Conservation (phyloP, 2,888 invertebrate genomes). For the Bombyx huttoni region DNA sequence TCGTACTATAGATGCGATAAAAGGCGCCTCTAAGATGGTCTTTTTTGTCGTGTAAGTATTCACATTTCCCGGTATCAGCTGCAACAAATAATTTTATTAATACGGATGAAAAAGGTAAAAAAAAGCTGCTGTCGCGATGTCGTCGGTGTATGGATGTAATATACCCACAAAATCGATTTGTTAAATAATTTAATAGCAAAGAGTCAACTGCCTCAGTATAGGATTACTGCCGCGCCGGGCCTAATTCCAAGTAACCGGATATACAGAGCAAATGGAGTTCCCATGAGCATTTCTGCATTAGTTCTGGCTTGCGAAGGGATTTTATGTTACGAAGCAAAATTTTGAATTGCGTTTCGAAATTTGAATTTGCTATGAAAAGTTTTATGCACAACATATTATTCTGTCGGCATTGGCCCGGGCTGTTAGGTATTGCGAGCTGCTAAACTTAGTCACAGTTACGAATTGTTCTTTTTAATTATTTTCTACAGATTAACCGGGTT, state of each 20-base stretch:
- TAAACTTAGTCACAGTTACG: too few species aligned
- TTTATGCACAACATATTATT: too few species aligned
- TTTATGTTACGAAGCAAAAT: too few species aligned
- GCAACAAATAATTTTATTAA: conserved; percentile 26
- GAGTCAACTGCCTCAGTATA: not conserved
- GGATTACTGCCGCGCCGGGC: not conserved
- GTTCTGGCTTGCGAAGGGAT: too few species aligned
- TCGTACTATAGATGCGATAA: conserved; percentile 87
- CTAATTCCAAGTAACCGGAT: not conserved
- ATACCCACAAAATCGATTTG: not conserved
- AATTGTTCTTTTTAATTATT: too few species aligned
- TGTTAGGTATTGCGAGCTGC: too few species aligned
- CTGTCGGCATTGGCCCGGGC: too few species aligned
- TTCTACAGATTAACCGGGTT: too few species aligned
- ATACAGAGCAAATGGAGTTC: not conserved
- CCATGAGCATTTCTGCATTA: not conserved
- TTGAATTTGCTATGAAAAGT: too few species aligned
- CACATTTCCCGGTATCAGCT: conserved; percentile 83
- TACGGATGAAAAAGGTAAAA: not conserved
- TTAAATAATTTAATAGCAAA: conserved; percentile 5
- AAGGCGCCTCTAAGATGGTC: conserved; percentile 84
- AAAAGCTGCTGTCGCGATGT: conserved; percentile 1
- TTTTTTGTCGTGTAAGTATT: conserved; percentile 82
- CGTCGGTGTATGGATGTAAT: too few species aligned
- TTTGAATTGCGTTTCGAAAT: too few species aligned